Percentiles rank a stretch among this genome's conserved stretches.
Conservation (phyloP, 2,888 invertebrate genomes). For the Callyntrura guangdongensis region DNA sequence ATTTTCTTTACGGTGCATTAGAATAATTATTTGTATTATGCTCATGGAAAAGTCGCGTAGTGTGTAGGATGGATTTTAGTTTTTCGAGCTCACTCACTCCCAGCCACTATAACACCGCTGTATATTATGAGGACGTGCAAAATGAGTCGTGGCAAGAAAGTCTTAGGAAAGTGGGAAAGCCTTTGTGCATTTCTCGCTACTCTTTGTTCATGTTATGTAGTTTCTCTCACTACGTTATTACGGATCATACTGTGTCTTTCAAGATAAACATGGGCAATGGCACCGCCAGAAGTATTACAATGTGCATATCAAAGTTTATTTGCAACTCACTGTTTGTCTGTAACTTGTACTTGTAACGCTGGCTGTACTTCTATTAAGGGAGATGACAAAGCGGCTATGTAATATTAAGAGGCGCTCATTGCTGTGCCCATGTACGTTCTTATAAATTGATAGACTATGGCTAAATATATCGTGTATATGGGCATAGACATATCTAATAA, state of each 20-base stretch:
- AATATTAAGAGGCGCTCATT: too few relatives aligned
- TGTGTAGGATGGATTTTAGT: neutral
- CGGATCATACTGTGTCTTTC: too few relatives aligned
- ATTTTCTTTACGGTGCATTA: constrained; percentile 10
- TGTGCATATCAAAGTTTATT: constrained; percentile 18
- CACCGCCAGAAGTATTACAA: too few relatives aligned
- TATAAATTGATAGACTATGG: neutral
- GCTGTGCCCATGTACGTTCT: neutral
- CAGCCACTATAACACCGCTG: too few relatives aligned
- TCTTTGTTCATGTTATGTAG: too few relatives aligned
- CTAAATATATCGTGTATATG: too few relatives aligned
- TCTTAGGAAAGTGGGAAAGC: neutral
- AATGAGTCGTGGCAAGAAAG: too few relatives aligned
- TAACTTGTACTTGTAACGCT: neutral
- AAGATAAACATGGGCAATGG: constrained; percentile 10
- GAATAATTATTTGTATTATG: neutral
- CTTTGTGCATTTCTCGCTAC: neutral
- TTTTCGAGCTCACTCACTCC: neutral
- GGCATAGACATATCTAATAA: too few relatives aligned
- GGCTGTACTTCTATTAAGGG: neutral
- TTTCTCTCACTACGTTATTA: too few relatives aligned
- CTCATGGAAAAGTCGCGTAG: constrained; percentile 21
- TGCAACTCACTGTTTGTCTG: too few relatives aligned
- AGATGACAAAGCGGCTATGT: neutral
- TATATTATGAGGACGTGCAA: neutral